These are phyloP conservation scores for Drosophila meridionalis DNA, from an alignment of 2,888 invertebrate genomes.

Conservation along the genomic window DNA sequence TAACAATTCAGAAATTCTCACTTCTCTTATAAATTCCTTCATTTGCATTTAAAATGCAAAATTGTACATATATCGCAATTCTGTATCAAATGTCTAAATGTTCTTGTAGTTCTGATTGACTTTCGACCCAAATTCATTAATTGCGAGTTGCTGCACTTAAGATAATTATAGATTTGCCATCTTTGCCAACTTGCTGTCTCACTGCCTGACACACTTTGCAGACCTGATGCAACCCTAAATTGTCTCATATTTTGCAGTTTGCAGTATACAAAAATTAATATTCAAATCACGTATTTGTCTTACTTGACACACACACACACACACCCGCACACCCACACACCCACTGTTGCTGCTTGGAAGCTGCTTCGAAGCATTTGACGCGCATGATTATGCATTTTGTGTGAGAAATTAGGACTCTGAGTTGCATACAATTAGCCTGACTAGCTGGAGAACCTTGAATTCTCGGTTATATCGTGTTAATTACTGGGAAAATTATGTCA, in stretches of 20 bases:
- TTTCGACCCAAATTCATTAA: neutral
- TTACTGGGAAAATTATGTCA: conserved; percentile 43
- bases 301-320: conserved; percentile 54
- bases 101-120: conserved; percentile 14
- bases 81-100: neutral
- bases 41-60: neutral
- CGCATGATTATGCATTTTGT: conserved; percentile 77
- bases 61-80: neutral
- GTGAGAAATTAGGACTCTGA: conserved; percentile 56
- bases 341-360: neutral
- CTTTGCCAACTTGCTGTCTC: neutral
- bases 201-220: conserved; percentile 47
- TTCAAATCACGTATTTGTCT: conserved; percentile 73
- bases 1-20: neutral
- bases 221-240: conserved; percentile 1
- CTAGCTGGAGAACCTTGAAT: conserved; percentile 60
- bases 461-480: conserved; percentile 26
- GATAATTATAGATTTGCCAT: conserved; percentile 23
- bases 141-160: conserved; percentile 11
- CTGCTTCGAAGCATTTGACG: conserved; percentile 13
- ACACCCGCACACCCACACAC: conserved; percentile 20
- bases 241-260: conserved; percentile 16
- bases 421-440: conserved; percentile 47
- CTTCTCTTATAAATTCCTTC: neutral
- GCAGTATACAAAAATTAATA: conserved; percentile 55